Evolutionary conservation across 2,888 invertebrate genomes (phyloP).

Genomic region (Pandemis corylana): DNA sequence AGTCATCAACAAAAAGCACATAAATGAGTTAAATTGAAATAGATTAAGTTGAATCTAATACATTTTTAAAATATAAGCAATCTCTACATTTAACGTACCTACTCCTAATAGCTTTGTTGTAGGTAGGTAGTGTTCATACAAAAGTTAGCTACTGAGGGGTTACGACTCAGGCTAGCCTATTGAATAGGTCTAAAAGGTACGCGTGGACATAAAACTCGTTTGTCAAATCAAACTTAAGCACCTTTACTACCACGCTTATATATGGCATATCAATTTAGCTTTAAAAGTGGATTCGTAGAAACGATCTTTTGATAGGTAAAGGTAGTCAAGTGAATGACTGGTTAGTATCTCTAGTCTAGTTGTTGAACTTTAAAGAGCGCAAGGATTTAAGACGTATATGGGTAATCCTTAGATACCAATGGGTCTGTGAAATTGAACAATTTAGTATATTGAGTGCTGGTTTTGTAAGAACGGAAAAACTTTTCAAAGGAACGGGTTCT

Average conservation of each 20-base stretch:
- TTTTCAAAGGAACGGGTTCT: too few species aligned
- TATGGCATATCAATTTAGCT: not conserved
- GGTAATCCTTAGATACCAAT: not conserved
- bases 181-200: constrained; percentile 1
- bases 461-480: not conserved
- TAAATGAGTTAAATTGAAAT: too few species aligned
- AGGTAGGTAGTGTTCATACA: not conserved
- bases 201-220: constrained; percentile 9
- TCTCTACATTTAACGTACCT: not conserved
- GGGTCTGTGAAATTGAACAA: not conserved
- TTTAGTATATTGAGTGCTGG: not conserved
- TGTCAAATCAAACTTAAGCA: constrained; percentile 20
- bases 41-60: too few species aligned
- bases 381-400: constrained; percentile 20
- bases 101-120: not conserved
- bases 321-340: not conserved
- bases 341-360: not conserved
- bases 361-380: constrained; percentile 20
- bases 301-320: not conserved
- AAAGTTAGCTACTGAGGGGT: not conserved
- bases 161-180: not conserved
- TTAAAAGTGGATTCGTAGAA: not conserved
- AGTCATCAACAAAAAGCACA: too few species aligned
- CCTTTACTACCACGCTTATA: not conserved
- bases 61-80: not conserved